phyloP scores from a whole-genome alignment of 2,888 invertebrate genomes.

The Plusia festucae region DNA sequence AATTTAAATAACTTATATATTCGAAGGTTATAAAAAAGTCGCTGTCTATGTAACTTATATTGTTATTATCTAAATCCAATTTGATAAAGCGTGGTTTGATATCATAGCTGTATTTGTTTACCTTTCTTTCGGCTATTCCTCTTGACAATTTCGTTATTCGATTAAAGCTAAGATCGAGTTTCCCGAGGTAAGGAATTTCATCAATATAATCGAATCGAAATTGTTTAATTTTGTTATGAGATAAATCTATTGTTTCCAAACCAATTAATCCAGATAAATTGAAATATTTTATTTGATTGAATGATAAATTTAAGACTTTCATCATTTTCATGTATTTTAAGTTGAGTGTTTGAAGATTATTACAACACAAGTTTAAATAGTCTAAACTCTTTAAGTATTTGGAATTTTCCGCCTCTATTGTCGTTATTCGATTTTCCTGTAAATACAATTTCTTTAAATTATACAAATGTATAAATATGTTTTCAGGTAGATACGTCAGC shows the following conservation, averaged over 20 bases:
- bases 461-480: constrained; percentile 29
- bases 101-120: not conserved
- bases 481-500: constrained; percentile 29
- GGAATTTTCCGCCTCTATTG: constrained; percentile 3
- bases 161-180: constrained; percentile 38
- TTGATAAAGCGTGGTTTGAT: not conserved
- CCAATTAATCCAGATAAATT: constrained; percentile 11
- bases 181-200: not conserved
- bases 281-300: constrained; percentile 26
- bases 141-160: constrained; percentile 19
- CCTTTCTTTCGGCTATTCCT: not conserved
- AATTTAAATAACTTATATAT: constrained; percentile 24
- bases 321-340: constrained; percentile 25
- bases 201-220: constrained; percentile 17
- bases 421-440: constrained; percentile 45
- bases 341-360: constrained; percentile 24
- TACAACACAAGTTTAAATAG: constrained; percentile 44
- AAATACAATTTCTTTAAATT: constrained; percentile 43
- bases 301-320: constrained; percentile 40
- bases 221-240: constrained; percentile 33
- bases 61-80: constrained; percentile 26
- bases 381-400: constrained; percentile 30
- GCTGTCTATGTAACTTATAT: constrained; percentile 18
- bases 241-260: constrained; percentile 30
- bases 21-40: constrained; percentile 16